These are phyloP conservation scores for Eurytoma californica DNA, from an alignment of 2,888 invertebrate species.

Conservation along the genomic window DNA sequence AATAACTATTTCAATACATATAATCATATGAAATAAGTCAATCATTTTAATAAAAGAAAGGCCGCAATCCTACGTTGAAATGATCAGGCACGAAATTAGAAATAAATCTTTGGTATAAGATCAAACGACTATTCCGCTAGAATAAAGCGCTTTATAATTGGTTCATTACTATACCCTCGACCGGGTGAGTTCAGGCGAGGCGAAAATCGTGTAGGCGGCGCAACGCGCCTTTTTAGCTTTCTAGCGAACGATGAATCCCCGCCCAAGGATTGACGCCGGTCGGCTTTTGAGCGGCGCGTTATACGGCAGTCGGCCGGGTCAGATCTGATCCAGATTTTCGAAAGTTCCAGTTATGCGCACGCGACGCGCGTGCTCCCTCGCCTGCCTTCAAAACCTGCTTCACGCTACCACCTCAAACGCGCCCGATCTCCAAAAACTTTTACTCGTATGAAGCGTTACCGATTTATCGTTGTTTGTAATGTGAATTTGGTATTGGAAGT, in stretches of 20 bases:
- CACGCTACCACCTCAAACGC: slow-evolving; percentile 53
- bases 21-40: background rate
- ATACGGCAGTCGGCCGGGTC: slow-evolving; percentile 8
- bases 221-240: slow-evolving; percentile 27
- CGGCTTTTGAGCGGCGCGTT: slow-evolving; percentile 43
- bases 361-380: slow-evolving; percentile 39
- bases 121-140: slow-evolving; percentile 23
- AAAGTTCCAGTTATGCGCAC: slow-evolving; percentile 57
- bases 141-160: slow-evolving; percentile 48
- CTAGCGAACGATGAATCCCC: slow-evolving; percentile 37
- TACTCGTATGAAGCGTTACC: slow-evolving; percentile 10
- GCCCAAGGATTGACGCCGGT: slow-evolving; percentile 45
- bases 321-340: slow-evolving; percentile 64
- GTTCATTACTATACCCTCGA: slow-evolving; percentile 22
- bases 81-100: slow-evolving; percentile 1
- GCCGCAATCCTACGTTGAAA: background rate
- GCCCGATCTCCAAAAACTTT: slow-evolving; percentile 63
- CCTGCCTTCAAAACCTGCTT: slow-evolving; percentile 59
- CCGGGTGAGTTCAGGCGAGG: background rate
- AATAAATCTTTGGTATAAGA: slow-evolving; percentile 31
- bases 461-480: slow-evolving; percentile 20
- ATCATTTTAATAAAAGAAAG: slow-evolving; percentile 6
- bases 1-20: background rate
- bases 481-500: slow-evolving; percentile 17
- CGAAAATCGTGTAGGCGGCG: slow-evolving; percentile 19